Evolutionary conservation across 2,888 invertebrate species (phyloP).

Genomic region (Pegoplata infirma): DNA sequence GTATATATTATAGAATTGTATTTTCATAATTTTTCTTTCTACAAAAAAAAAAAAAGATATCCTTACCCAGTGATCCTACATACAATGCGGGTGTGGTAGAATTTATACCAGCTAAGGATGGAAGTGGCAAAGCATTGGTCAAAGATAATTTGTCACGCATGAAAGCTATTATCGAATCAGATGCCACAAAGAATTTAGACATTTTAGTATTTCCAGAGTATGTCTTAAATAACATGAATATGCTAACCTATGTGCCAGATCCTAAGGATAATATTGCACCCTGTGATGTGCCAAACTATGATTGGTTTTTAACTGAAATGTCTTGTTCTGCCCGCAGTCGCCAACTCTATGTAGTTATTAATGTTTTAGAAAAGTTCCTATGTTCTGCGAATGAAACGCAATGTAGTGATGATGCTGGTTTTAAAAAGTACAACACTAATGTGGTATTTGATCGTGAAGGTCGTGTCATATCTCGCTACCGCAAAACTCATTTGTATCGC

Average conservation of each 20-base stretch:
- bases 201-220: constrained; percentile 89
- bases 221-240: constrained; percentile 73
- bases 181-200: constrained; percentile 78
- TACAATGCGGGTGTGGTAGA: constrained; percentile 83
- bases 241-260: constrained; percentile 74
- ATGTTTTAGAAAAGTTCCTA: constrained; percentile 80
- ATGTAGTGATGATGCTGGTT: constrained; percentile 53
- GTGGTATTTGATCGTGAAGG: constrained; percentile 88
- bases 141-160: constrained; percentile 61
- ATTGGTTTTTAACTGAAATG: constrained; percentile 71
- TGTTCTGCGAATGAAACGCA: constrained; percentile 18
- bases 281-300: constrained; percentile 69
- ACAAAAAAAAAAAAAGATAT: constrained; percentile 66
- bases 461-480: constrained; percentile 81
- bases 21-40: too few relatives aligned
- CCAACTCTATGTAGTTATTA: constrained; percentile 80
- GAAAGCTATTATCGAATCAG: constrained; percentile 69
- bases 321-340: constrained; percentile 81
- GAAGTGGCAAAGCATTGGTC: constrained; percentile 61
- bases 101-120: constrained; percentile 77
- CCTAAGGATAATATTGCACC: constrained; percentile 71
- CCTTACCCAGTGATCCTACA: constrained; percentile 78
- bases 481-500: constrained; percentile 76
- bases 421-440: constrained; percentile 85
- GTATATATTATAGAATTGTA: not conserved